These are phyloP conservation scores for Zaprionus davidi DNA, from an alignment of 1,140 invertebrate genomes.

Conservation along the genomic window DNA sequence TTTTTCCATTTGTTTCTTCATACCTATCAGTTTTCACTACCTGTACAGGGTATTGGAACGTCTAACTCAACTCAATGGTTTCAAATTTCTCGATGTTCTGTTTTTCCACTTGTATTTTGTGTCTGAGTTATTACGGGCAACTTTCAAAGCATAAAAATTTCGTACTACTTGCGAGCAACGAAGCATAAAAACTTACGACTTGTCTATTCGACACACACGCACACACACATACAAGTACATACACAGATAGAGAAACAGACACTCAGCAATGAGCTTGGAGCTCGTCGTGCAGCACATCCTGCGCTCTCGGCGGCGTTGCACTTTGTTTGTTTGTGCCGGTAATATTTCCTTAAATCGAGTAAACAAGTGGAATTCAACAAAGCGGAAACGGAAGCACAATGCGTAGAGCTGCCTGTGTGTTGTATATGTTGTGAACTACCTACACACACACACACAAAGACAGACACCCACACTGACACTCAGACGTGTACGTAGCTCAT, in stretches of 20 bases:
- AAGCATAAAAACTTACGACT: conserved; percentile 80
- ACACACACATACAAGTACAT: conserved; percentile 10
- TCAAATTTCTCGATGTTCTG: conserved; percentile 21
- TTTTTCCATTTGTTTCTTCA: neutral
- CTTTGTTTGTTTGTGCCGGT: conserved; percentile 82
- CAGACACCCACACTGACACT: conserved; percentile 16
- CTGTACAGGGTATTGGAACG: neutral
- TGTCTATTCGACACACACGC: conserved; percentile 67
- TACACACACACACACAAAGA: conserved; percentile 26
- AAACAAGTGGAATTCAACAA: conserved; percentile 82
- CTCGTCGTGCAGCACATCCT: conserved; percentile 39
- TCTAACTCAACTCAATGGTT: neutral
- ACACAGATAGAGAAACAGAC: conserved; percentile 19
- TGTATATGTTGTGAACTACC: conserved; percentile 38
- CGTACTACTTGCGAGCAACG: conserved; percentile 74
- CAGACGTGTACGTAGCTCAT: conserved; percentile 40
- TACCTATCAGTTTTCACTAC: neutral
- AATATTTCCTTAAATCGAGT: conserved; percentile 83
- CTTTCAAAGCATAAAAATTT: conserved; percentile 81
- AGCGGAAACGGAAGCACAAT: conserved; percentile 82
- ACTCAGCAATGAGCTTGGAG: conserved; percentile 30
- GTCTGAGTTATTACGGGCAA: conserved; percentile 70
- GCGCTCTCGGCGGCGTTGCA: conserved; percentile 52
- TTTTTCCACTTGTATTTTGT: conserved; percentile 36
- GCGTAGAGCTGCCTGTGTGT: conserved; percentile 53